These are phyloP conservation scores for Synanceia verrucosa DNA, from an alignment of 2,797 vertebrate genomes.

Conservation along the genomic window DNA sequence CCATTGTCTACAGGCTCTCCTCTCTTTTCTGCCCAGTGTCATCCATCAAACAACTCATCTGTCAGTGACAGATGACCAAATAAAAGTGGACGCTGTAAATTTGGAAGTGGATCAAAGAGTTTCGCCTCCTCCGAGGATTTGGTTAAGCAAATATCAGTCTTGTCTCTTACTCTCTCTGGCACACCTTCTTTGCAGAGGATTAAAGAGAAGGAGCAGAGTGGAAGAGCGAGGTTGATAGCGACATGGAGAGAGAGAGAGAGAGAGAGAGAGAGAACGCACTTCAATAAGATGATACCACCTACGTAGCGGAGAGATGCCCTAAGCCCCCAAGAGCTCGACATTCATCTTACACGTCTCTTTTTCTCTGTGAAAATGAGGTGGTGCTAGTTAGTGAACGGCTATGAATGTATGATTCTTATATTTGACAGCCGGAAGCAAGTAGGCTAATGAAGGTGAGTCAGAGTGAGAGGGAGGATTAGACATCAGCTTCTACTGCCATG, in stretches of 20 bases:
- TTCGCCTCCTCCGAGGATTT: conserved; percentile 66
- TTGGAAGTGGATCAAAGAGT: conserved; percentile 75
- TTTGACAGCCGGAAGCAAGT: conserved; percentile 24
- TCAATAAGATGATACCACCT: conserved; percentile 67
- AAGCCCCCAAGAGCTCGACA: conserved; percentile 49
- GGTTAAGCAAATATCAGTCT: conserved; percentile 78
- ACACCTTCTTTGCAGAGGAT: conserved; percentile 75
- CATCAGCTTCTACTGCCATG: background rate
- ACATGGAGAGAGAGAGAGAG: conserved; percentile 46
- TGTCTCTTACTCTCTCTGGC: conserved; percentile 40
- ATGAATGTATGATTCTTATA: conserved; percentile 28
- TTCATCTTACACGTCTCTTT: conserved; percentile 47
- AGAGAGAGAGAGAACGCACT: conserved; percentile 47
- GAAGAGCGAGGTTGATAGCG: conserved; percentile 48
- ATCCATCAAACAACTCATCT: too few species aligned
- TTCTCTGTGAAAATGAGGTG: conserved; percentile 32
- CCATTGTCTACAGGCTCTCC: conserved; percentile 53
- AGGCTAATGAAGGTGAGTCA: conserved; percentile 35
- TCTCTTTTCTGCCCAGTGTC: conserved; percentile 16
- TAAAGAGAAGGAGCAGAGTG: conserved; percentile 57
- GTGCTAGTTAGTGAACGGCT: conserved; percentile 24
- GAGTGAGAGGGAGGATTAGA: conserved; percentile 5
- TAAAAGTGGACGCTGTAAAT: conserved; percentile 61
- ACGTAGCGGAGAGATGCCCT: conserved; percentile 49
- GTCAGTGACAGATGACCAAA: conserved; percentile 65